A percentile compares a stretch with the other conserved stretches of the same genome.
Evolutionary conservation across 2,888 invertebrate species (phyloP).

Genomic region (Ophion ellenae): DNA sequence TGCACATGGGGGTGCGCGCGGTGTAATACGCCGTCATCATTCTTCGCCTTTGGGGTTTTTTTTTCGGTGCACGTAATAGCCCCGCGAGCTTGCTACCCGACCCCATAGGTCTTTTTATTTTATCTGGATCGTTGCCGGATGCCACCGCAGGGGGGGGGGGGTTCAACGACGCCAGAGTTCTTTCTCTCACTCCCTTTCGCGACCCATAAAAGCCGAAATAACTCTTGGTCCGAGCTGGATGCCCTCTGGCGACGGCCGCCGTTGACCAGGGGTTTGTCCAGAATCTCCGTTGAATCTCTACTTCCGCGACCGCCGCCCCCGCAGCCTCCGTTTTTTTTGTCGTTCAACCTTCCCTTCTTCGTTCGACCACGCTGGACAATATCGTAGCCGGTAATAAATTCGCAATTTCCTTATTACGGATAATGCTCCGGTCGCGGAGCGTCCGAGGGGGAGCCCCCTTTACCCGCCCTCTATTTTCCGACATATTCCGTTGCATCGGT

Average conservation of each 20-base stretch:
- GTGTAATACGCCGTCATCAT: conserved; percentile 41
- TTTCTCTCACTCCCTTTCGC: conserved; percentile 50
- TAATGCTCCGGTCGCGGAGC: conserved; percentile 82
- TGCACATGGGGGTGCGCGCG: neutral
- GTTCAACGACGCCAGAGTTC: conserved; percentile 42
- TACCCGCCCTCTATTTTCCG: conserved; percentile 13
- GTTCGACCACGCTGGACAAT: conserved; percentile 74
- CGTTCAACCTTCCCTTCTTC: conserved; percentile 20
- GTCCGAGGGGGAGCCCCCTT: conserved; percentile 65
- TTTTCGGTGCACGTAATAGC: conserved; percentile 17
- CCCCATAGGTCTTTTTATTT: conserved; percentile 64
- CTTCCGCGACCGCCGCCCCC: conserved; percentile 56
- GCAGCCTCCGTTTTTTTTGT: conserved; percentile 62
- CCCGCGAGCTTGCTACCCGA: conserved; percentile 13
- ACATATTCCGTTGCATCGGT: conserved; percentile 26
- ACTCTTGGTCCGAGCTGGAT: conserved; percentile 76
- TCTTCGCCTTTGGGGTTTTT: conserved; percentile 47
- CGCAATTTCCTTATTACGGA: conserved; percentile 84
- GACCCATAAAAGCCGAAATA: conserved; percentile 83
- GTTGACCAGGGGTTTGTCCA: conserved; percentile 56
- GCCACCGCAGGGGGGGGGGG: conserved; percentile 56
- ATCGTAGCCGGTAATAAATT: conserved; percentile 83
- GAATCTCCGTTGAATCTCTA: conserved; percentile 51
- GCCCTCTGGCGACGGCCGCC: conserved; percentile 54
- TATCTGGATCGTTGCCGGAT: conserved; percentile 80